A percentile compares a stretch with the other conserved stretches of the same genome.
phyloP scores from a whole-genome alignment of 2,797 vertebrate species.

The Agapornis canus region DNA sequence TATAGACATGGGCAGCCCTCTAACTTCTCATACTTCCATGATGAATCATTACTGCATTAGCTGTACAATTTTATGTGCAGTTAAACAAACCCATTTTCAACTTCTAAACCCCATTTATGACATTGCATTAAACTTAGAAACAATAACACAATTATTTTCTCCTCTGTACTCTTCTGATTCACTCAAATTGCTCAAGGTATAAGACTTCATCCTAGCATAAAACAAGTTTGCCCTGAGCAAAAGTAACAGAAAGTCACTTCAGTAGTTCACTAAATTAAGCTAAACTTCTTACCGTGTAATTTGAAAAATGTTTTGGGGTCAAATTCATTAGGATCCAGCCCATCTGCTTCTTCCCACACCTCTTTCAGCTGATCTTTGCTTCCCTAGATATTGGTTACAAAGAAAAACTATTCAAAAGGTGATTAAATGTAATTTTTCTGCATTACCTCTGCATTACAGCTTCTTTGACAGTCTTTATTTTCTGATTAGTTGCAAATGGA shows the following conservation, averaged over 20 bases:
- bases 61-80: neutral
- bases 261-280: neutral
- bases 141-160: neutral
- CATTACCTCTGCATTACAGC: neutral
- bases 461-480: neutral
- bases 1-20: neutral
- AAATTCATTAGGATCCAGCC: constrained; percentile 95
- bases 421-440: neutral
- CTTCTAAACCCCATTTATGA: neutral
- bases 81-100: neutral
- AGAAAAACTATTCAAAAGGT: constrained; percentile 36
- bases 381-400: constrained; percentile 80
- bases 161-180: neutral
- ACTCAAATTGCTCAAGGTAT: neutral
- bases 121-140: neutral
- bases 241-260: neutral
- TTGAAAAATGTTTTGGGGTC: constrained; percentile 98
- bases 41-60: neutral
- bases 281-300: constrained; percentile 87
- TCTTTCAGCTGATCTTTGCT: constrained; percentile 98
- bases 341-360: constrained; percentile 97
- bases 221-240: neutral
- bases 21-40: neutral
- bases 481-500: neutral
- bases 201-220: neutral